These are phyloP conservation scores for Antheraea pernyi DNA, from an alignment of 1,140 invertebrate genomes.

Conservation along the genomic window DNA sequence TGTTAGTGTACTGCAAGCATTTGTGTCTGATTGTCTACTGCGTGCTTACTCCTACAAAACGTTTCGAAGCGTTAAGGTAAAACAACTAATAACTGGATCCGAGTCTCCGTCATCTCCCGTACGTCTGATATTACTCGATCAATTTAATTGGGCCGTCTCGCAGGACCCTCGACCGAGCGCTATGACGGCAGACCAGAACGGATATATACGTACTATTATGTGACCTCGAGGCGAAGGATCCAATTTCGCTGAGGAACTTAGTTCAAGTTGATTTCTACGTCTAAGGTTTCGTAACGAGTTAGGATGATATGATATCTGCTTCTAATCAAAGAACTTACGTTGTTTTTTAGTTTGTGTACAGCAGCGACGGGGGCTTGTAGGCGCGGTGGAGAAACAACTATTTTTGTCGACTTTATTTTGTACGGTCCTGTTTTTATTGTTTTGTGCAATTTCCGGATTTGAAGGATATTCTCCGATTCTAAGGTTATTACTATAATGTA, in stretches of 20 bases:
- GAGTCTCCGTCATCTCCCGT: neutral
- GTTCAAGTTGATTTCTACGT: neutral
- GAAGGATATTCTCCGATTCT: too few relatives aligned
- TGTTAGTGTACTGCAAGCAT: neutral
- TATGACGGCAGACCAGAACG: neutral
- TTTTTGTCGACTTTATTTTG: too few relatives aligned
- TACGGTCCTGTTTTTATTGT: too few relatives aligned
- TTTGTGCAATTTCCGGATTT: too few relatives aligned
- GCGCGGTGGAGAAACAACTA: too few relatives aligned
- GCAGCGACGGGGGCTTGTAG: too few relatives aligned
- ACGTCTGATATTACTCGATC: neutral
- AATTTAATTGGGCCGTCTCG: neutral
- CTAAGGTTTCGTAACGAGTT: slow-evolving; percentile 2
- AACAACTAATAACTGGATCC: slow-evolving; percentile 1
- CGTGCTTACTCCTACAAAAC: neutral
- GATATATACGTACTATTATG: neutral
- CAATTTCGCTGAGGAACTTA: neutral
- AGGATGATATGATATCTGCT: neutral
- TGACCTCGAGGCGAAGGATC: neutral
- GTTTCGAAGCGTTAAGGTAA: neutral
- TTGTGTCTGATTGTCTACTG: neutral
- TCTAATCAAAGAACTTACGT: neutral
- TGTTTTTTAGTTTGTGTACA: neutral
- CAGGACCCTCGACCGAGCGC: neutral
- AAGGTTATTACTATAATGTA: too few relatives aligned